Evolutionary conservation across 2,113 vertebrate species (phyloP), one percentile per base, ranked within the genome.

Genomic region (Bucco capensis): DNA sequence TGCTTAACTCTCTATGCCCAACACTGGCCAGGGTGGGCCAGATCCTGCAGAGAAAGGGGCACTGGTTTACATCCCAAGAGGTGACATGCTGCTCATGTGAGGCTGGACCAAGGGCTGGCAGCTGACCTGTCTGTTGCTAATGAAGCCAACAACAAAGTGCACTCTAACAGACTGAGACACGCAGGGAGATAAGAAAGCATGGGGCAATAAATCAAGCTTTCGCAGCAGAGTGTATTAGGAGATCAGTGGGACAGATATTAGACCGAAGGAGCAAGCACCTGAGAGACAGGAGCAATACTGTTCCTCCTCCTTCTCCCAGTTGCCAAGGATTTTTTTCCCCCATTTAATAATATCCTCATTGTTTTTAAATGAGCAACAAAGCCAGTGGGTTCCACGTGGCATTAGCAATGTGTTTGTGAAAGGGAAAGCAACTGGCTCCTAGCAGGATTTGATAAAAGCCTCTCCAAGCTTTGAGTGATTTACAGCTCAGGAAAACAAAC

Each of bases 401-500:
- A 91, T 94, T 87, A 94, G 87, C 72, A 58, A 93, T 58, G 71
- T 92, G 69, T 91, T 96, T 95, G 95, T 92, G 94, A 86, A 92
- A 92, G 82, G 67, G 79, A 95, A 89, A 92, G 67, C 3, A 8
- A 82, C 89, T 60, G 60, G 82, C 87, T 96, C 69, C 92, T 88
- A 64, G 91, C 79, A 95, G 87, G 95, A 92, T 95, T 94, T 96
- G 93, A 93, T 95, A 95, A 95, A 96, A 96, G 89, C 89, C 91
- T 96, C 93, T 96, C 92, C 89, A 92, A 88, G 94, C 90, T 96
- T 88, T 47, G 6, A 89, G 96, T 95, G 95, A 94, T 94, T 94
- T 96, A 93, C 91, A 92, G 94, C 96, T 91, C 4, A 19, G 62
- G 87, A 95, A 95, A 96, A 96, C 96, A 96, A 96, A 96, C 95